These are phyloP conservation scores for Latrodectus geometricus DNA, from an alignment of 1,140 invertebrate genomes.

Conservation along the genomic window DNA sequence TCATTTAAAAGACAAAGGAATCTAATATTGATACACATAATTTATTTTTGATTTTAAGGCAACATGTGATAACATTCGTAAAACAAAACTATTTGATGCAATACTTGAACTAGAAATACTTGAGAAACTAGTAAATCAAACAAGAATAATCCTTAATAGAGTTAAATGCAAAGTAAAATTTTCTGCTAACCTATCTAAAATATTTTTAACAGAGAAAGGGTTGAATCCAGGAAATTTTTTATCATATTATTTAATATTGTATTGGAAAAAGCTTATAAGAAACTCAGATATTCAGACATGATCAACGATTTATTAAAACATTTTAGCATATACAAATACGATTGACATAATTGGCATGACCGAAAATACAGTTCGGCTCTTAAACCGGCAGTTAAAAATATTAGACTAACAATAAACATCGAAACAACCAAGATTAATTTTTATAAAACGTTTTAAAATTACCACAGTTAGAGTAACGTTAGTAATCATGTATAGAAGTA, in stretches of 20 bases:
- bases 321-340: neutral
- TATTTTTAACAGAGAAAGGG: neutral
- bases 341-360: neutral
- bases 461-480: too few species aligned
- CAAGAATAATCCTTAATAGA: neutral
- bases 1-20: neutral
- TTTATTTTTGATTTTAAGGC: neutral
- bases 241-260: neutral
- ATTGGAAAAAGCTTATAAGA: neutral
- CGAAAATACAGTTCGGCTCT: too few species aligned
- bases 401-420: too few species aligned
- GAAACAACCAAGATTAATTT: too few species aligned
- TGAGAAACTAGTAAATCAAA: neutral
- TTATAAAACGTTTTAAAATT: too few species aligned
- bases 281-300: neutral
- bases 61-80: neutral
- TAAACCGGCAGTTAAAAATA: too few species aligned
- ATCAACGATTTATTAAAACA: neutral
- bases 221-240: neutral
- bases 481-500: too few species aligned
- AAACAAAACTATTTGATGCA: slow-evolving; percentile 8
- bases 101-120: slow-evolving; percentile 3
- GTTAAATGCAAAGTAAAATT: too few species aligned
- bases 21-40: neutral
- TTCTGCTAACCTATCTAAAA: neutral